A percentile compares a stretch with the other conserved stretches of the same genome.
These are phyloP conservation scores for Phenganax subtilis DNA, from an alignment of 92 coral and sea anemone species.

Conservation along the genomic window DNA sequence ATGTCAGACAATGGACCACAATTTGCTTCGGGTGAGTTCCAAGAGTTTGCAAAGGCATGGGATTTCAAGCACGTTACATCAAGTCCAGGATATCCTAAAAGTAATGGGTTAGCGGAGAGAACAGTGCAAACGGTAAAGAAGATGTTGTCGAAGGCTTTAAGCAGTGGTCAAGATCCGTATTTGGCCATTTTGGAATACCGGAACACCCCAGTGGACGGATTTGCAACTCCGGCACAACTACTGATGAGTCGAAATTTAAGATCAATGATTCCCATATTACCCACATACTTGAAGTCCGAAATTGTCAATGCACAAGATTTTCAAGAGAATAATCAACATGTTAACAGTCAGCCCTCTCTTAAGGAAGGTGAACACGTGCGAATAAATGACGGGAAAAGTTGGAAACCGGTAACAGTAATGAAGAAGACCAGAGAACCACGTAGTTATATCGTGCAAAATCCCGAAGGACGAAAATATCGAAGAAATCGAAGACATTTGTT, in stretches of 20 bases:
- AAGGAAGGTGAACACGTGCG: no score
- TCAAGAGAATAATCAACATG: slow-evolving; percentile 27
- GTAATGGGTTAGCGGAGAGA: slow-evolving; percentile 28
- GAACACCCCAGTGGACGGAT: slow-evolving; percentile 30
- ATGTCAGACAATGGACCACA: slow-evolving; percentile 20
- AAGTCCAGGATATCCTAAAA: slow-evolving; percentile 23
- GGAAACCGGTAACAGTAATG: slow-evolving; percentile 55
- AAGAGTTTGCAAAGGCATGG: slow-evolving; percentile 3
- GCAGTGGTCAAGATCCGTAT: slow-evolving; percentile 32
- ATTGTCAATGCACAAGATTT: slow-evolving; percentile 36
- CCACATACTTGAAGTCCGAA: slow-evolving; percentile 39
- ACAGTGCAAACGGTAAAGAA: slow-evolving; percentile 45
- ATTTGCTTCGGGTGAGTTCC: slow-evolving; percentile 7
- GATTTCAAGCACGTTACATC: slow-evolving; percentile 26
- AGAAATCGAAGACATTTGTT: slow-evolving; percentile 53
- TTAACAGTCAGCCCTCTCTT: no score
- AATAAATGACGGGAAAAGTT: neutral
- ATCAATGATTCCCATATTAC: slow-evolving; percentile 48
- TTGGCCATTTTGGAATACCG: slow-evolving; percentile 41
- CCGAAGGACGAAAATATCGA: slow-evolving; percentile 54
- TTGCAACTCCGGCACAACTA: slow-evolving; percentile 47
- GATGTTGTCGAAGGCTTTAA: slow-evolving; percentile 31
- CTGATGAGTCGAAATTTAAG: slow-evolving; percentile 43
- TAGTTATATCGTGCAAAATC: slow-evolving; percentile 54
- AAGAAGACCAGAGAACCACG: slow-evolving; percentile 45